Evolutionary conservation across 2,888 invertebrate species (phyloP).

Genomic region (Tenthredo notha): DNA sequence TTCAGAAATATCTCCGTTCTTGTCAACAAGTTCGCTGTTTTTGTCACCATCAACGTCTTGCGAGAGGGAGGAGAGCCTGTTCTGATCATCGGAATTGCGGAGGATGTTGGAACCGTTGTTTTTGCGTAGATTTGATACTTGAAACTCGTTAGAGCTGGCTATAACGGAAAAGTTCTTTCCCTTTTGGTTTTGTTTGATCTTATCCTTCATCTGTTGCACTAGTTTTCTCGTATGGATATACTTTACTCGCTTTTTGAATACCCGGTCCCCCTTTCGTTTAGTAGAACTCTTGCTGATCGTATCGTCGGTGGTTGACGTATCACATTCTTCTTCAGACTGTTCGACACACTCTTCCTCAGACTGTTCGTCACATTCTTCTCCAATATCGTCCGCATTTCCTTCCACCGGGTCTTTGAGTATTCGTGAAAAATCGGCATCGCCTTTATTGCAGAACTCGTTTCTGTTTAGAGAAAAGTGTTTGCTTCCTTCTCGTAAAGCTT

Average conservation of each 20-base stretch:
- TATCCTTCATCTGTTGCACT: constrained; percentile 15
- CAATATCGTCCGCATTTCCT: not conserved
- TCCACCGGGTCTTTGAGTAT: constrained; percentile 33
- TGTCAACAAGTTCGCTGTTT: constrained; percentile 10
- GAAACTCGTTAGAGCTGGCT: not conserved
- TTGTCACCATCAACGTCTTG: not conserved
- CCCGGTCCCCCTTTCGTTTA: not conserved
- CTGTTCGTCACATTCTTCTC: not conserved
- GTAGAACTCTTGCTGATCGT: not conserved
- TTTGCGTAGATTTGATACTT: not conserved
- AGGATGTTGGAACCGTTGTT: not conserved
- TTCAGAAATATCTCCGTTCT: constrained; percentile 17
- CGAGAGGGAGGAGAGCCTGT: constrained; percentile 19
- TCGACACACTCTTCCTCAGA: not conserved
- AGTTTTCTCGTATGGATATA: constrained; percentile 12
- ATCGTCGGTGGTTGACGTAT: not conserved
- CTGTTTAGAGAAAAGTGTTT: constrained; percentile 29
- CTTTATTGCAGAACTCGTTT: constrained; percentile 61
- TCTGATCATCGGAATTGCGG: not conserved
- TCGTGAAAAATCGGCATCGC: constrained; percentile 61
- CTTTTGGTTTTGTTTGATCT: constrained; percentile 5
- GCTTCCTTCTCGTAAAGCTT: constrained; percentile 70
- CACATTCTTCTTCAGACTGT: constrained; percentile 6
- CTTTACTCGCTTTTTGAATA: constrained; percentile 40
- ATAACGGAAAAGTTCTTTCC: not conserved